A percentile compares a stretch with the other conserved stretches of the same genome.
Evolutionary conservation across 2,888 invertebrate genomes (phyloP).

Genomic region (Lepas anatifera): DNA sequence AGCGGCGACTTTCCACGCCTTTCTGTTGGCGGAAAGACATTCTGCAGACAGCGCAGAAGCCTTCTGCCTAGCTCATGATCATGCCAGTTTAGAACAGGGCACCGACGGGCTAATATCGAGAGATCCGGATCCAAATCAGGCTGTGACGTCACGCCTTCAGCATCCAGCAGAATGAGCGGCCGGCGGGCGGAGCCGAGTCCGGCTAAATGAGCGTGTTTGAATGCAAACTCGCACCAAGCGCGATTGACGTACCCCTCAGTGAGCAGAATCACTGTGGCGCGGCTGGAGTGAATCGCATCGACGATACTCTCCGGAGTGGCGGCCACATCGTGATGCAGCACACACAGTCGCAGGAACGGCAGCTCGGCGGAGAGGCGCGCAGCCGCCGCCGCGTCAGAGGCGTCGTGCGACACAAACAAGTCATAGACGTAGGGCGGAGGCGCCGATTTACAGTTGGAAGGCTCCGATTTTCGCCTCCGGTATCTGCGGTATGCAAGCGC

Average conservation of each 20-base stretch:
- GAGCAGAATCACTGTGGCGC: slow-evolving; percentile 25
- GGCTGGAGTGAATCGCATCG: slow-evolving; percentile 68
- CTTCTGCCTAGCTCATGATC: background rate
- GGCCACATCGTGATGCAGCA: slow-evolving; percentile 53
- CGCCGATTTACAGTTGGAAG: background rate
- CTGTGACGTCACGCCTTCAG: background rate
- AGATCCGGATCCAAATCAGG: background rate
- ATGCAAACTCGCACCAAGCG: slow-evolving; percentile 17
- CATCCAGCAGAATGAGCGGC: background rate
- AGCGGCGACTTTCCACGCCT: background rate
- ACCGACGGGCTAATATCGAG: background rate
- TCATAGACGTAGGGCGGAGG: background rate
- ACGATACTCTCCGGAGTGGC: slow-evolving; percentile 60
- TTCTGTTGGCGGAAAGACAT: background rate
- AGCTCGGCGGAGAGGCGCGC: slow-evolving; percentile 64
- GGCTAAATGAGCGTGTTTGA: background rate
- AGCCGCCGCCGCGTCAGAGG: slow-evolving; percentile 41
- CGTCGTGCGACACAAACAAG: slow-evolving; percentile 47
- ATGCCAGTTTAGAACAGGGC: background rate
- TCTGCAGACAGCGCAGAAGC: background rate
- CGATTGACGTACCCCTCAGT: slow-evolving; percentile 25
- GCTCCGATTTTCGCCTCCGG: background rate
- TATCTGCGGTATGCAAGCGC: background rate
- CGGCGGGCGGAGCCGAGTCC: background rate
- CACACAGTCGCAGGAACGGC: slow-evolving; percentile 62